Conservation (phyloP, 2,797 vertebrate genomes). For the Enteromius treurensis region DNA sequence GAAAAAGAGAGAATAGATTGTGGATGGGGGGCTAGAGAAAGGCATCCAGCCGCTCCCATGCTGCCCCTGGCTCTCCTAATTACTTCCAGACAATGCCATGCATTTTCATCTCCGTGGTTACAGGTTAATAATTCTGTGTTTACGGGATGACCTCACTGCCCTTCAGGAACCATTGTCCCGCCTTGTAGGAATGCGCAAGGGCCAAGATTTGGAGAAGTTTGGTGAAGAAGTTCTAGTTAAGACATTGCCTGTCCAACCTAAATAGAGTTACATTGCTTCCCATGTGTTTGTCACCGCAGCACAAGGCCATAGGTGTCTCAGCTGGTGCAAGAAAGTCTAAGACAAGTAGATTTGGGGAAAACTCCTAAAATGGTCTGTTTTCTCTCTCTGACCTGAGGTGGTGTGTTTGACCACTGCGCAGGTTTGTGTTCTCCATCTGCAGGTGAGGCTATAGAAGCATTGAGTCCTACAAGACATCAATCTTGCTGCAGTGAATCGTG, state of each 20-base stretch:
- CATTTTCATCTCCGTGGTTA: constrained; percentile 79
- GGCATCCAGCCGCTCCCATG: constrained; percentile 77
- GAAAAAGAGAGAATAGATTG: constrained; percentile 36
- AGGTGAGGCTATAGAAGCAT: constrained; percentile 19
- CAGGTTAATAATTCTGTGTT: constrained; percentile 78
- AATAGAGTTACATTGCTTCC: constrained; percentile 19
- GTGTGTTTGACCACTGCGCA: constrained; percentile 32
- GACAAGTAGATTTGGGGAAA: constrained; percentile 46
- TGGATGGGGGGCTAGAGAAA: constrained; percentile 68
- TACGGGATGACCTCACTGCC: constrained; percentile 63
- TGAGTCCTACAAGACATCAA: background rate
- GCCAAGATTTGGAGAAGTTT: background rate
- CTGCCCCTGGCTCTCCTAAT: constrained; percentile 77
- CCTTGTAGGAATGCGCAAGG: constrained; percentile 41
- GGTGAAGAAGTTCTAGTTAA: background rate
- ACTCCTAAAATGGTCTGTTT: constrained; percentile 39
- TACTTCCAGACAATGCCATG: constrained; percentile 81
- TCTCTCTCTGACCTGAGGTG: constrained; percentile 12
- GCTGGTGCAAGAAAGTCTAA: constrained; percentile 53
- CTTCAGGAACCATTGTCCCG: constrained; percentile 56
- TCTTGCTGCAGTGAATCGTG: background rate
- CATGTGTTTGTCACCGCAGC: constrained; percentile 19
- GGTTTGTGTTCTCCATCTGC: constrained; percentile 22
- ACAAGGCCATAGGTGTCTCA: constrained; percentile 45
- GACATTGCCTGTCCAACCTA: constrained; percentile 3